Evolutionary conservation across 2,888 invertebrate genomes (phyloP).

Genomic region (Agonopterix alstromeriana): DNA sequence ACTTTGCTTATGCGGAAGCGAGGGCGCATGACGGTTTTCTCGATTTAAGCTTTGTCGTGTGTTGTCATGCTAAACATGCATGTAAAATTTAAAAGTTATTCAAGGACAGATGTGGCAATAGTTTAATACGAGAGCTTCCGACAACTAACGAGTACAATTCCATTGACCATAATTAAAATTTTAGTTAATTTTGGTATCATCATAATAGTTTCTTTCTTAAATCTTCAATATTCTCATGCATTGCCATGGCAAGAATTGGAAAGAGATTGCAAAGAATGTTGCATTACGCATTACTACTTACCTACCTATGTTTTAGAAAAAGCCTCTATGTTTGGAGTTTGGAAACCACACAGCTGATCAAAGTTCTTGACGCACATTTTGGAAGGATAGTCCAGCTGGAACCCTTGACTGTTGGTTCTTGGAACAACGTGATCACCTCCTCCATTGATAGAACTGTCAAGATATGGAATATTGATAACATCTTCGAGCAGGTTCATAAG

Average conservation of each 20-base stretch:
- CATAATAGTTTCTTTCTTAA: not conserved
- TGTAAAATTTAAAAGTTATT: too few relatives aligned
- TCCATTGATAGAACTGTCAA: conserved; percentile 98
- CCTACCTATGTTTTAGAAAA: conserved; percentile 75
- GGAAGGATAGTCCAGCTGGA: conserved; percentile 95
- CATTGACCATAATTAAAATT: too few relatives aligned
- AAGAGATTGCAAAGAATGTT: not conserved
- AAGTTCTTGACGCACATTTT: conserved; percentile 97
- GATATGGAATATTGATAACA: conserved; percentile 99
- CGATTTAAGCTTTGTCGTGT: too few relatives aligned
- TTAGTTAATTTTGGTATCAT: too few relatives aligned
- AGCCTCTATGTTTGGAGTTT: conserved; percentile 97
- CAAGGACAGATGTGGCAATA: too few relatives aligned
- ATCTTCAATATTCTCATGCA: not conserved
- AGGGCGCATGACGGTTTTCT: too few relatives aligned
- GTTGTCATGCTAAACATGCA: too few relatives aligned
- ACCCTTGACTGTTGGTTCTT: conserved; percentile 89
- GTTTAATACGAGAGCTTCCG: too few relatives aligned
- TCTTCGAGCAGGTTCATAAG: conserved; percentile 97
- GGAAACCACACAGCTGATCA: conserved; percentile 87
- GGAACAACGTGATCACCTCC: conserved; percentile 97
- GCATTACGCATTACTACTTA: not conserved
- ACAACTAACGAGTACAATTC: too few relatives aligned
- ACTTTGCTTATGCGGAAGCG: too few relatives aligned
- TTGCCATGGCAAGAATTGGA: not conserved